A percentile compares a stretch with the other conserved stretches of the same genome.
Evolutionary conservation across 2,797 vertebrate species (phyloP).

Genomic region (Hippocampus kuda): DNA sequence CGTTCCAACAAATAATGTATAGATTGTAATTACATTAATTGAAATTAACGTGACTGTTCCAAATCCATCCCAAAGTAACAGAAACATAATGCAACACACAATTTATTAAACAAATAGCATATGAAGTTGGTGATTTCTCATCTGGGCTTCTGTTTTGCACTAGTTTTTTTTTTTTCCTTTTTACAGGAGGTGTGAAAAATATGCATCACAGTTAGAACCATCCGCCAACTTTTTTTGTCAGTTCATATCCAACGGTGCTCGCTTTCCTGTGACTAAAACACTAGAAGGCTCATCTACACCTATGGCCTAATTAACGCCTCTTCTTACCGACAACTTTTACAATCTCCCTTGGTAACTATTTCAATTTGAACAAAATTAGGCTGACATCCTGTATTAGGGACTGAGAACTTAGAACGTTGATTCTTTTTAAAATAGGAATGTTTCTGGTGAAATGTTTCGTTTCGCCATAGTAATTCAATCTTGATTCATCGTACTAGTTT

Average conservation of each 20-base stretch:
- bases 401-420: not conserved
- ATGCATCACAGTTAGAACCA: not conserved
- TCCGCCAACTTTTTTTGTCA: not conserved
- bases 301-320: not conserved
- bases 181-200: not conserved
- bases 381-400: not conserved
- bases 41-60: not conserved
- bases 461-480: conserved; percentile 16
- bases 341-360: not conserved
- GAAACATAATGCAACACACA: not conserved
- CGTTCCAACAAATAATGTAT: too few species aligned
- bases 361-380: not conserved
- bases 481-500: conserved; percentile 26
- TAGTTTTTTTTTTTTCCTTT: too few species aligned
- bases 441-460: not conserved
- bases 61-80: not conserved
- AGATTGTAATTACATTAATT: too few species aligned
- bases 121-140: not conserved
- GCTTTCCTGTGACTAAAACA: too few species aligned
- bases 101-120: not conserved
- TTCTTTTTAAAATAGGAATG: not conserved
- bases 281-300: not conserved
- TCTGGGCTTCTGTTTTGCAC: not conserved
- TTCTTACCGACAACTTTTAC: not conserved
- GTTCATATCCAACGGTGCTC: not conserved